Conservation (phyloP, 2,888 invertebrate genomes). For the Eristalis tenax region DNA sequence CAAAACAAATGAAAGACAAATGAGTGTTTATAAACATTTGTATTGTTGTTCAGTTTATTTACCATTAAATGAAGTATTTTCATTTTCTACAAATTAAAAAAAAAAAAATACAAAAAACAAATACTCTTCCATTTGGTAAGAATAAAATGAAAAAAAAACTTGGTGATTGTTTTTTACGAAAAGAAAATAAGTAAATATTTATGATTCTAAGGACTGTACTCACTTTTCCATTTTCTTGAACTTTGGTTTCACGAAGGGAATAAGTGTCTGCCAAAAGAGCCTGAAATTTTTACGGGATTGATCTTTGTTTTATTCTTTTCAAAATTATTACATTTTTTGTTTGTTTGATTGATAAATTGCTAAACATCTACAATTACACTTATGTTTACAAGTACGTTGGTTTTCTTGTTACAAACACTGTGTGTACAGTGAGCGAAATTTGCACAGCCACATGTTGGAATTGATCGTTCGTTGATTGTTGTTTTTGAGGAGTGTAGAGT, state of each 20-base stretch:
- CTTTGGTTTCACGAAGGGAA: constrained; percentile 84
- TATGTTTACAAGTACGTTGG: not conserved
- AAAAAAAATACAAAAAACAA: constrained; percentile 7
- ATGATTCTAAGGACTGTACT: constrained; percentile 76
- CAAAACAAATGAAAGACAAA: constrained; percentile 21
- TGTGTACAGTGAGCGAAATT: not conserved
- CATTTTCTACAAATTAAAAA: constrained; percentile 33
- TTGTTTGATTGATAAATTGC: constrained; percentile 8
- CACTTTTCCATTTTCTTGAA: constrained; percentile 94
- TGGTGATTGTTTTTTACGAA: constrained; percentile 1
- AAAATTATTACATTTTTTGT: constrained; percentile 7
- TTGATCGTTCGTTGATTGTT: not conserved
- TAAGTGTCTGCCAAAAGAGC: constrained; percentile 85
- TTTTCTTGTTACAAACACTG: not conserved
- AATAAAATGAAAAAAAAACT: constrained; percentile 2
- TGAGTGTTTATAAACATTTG: constrained; percentile 1
- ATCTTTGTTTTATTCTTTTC: constrained; percentile 72
- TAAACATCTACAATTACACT: constrained; percentile 18
- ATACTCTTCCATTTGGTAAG: constrained; percentile 20
- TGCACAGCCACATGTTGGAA: not conserved
- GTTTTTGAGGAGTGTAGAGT: not conserved
- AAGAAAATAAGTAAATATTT: not conserved
- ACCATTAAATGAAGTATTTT: constrained; percentile 4
- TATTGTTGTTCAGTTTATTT: constrained; percentile 21
- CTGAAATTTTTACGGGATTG: constrained; percentile 79